Evolutionary conservation across 1,140 invertebrate species (phyloP).

Genomic region (Pollicipes pollicipes): DNA sequence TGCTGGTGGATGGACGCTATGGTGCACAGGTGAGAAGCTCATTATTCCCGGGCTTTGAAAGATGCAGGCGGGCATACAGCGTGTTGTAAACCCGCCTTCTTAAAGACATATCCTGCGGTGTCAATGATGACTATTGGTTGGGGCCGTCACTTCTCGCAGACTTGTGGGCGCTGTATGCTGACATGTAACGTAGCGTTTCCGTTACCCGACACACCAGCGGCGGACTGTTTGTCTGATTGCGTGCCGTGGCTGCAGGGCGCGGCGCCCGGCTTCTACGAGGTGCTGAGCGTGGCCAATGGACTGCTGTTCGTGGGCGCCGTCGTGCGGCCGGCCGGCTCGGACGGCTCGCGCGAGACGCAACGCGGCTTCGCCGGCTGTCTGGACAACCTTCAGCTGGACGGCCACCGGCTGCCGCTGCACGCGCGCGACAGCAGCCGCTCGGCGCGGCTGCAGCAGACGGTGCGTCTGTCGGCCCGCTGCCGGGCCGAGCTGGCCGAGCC

Average conservation of each 20-base stretch:
- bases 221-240: not conserved
- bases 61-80: too few species aligned
- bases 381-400: constrained; percentile 65
- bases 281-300: constrained; percentile 63
- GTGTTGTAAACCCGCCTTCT: not conserved
- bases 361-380: constrained; percentile 75
- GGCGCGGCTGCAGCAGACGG: constrained; percentile 35
- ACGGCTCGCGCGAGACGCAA: constrained; percentile 13
- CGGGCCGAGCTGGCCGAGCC: constrained; percentile 39
- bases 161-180: not conserved
- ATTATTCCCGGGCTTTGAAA: too few species aligned
- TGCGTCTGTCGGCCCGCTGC: constrained; percentile 63
- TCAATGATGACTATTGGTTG: not conserved
- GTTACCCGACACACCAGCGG: not conserved
- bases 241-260: constrained; percentile 27
- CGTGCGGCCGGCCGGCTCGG: constrained; percentile 31
- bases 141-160: not conserved
- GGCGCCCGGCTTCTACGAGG: constrained; percentile 61
- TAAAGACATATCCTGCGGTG: not conserved
- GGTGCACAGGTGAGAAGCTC: constrained; percentile 34
- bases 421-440: constrained; percentile 36
- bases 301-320: constrained; percentile 70
- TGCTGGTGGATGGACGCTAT: constrained; percentile 58
- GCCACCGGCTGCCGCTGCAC: constrained; percentile 54
- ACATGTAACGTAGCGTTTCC: not conserved